These are phyloP conservation scores for Patella depressa DNA, from an alignment of 2,888 invertebrate species.

Conservation along the genomic window DNA sequence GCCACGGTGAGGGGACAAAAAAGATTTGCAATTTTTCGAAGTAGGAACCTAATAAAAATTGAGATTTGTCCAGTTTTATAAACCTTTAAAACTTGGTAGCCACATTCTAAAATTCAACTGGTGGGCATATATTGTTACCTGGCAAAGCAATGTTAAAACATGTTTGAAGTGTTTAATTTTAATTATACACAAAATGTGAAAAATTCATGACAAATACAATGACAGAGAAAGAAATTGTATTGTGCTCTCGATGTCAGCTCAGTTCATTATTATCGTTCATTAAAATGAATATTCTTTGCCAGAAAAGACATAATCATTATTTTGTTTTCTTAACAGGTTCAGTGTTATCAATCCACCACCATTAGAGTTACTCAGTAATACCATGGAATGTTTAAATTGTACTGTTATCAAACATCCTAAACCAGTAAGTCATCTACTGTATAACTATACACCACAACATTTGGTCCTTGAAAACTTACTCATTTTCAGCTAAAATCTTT, in stretches of 20 bases:
- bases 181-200: not conserved
- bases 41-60: no score
- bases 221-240: not conserved
- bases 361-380: slow-evolving; percentile 59
- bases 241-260: not conserved
- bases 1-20: no score
- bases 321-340: slow-evolving; percentile 48
- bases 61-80: no score
- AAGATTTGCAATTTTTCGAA: no score
- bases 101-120: no score
- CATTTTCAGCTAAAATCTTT: no score
- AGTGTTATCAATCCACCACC: slow-evolving; percentile 59
- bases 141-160: no score
- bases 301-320: not conserved
- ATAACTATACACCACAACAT: no score
- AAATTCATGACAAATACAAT: not conserved
- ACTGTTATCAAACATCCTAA: slow-evolving; percentile 53
- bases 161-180: not conserved
- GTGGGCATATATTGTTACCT: no score
- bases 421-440: slow-evolving; percentile 40
- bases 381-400: slow-evolving; percentile 61
- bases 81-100: no score
- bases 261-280: not conserved
- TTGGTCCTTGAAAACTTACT: no score
- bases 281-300: no score